Evolutionary conservation across 2,888 invertebrate species (phyloP), one percentile per base, ranked within the genome.

Genomic region (Dolomedes plantarius): DNA sequence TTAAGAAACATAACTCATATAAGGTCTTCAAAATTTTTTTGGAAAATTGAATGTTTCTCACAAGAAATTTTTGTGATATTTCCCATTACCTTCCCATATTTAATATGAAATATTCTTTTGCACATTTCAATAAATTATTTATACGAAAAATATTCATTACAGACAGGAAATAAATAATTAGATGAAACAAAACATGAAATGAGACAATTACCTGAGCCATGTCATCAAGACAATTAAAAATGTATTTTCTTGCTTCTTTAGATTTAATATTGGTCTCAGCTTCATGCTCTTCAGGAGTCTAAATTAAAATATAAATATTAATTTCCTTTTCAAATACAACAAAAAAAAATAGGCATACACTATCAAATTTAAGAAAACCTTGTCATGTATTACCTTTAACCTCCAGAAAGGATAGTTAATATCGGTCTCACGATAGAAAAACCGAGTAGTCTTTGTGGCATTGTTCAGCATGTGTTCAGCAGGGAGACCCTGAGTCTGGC

Each of bases 241-340:
- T 98, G 92, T 99, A 99, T 92, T 99, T 99, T 90, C 99, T 93
- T 2, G 99, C 99, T 93, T 99, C 99, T 93, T 99, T 99, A 89
- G 98, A 98, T 93, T 98, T 98, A 90, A 98, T 97, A 89, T 97
- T 97, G 69, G 98, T 98, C 93, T 98, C 98, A 16, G 96, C 95
- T 92, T 99, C 99, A 92, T 98, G 98, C 92, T 99, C 99, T 92
- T 99, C 99, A 27, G 98, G 98, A 29, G 98, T 98, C 94, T 98
- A 95, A 87, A 95, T 77, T 79, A 74, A 83, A 69, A 68, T 75
- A 31, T 11, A 46, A 29, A 65, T 65, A n/a, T n/a, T n/a, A n/a
- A n/a, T n/a, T n/a, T n/a, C 6, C n/a, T 19, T 19, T 9, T 50
- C 16, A 50, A 6, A n/a, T n/a, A n/a, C n/a, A n/a, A n/a, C n/a